Evolutionary conservation across 2,113 vertebrate species (phyloP).

Genomic region (Eclectus roratus): DNA sequence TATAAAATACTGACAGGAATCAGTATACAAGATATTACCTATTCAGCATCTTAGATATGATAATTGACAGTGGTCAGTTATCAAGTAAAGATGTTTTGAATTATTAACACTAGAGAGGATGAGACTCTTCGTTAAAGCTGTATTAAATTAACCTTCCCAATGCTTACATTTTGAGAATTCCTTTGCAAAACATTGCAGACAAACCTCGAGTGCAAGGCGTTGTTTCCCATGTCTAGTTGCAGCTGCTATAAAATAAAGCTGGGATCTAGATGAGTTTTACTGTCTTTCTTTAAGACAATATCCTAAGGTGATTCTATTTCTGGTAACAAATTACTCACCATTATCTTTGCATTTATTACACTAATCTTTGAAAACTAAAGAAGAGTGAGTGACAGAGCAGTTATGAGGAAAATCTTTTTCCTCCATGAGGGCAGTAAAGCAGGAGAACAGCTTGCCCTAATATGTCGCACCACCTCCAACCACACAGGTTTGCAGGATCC

Average conservation of each 20-base stretch:
- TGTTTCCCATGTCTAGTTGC: background rate
- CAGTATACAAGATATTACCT: constrained; percentile 49
- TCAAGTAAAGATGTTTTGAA: constrained; percentile 46
- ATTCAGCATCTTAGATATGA: constrained; percentile 22
- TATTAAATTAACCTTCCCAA: constrained; percentile 35
- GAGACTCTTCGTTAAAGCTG: constrained; percentile 4
- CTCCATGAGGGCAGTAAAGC: background rate
- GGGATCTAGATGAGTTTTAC: background rate
- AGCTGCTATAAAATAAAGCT: background rate
- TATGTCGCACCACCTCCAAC: accelerated
- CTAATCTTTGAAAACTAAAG: background rate
- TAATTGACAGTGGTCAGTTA: constrained; percentile 57
- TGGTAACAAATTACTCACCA: background rate
- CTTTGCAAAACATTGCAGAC: background rate
- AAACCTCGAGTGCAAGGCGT: background rate
- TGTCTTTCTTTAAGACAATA: background rate
- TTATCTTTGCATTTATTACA: background rate
- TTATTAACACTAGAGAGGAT: constrained; percentile 10
- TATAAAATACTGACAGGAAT: constrained; percentile 59
- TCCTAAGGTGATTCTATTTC: background rate
- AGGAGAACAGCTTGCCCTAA: background rate
- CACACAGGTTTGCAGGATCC: background rate
- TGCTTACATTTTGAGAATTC: background rate
- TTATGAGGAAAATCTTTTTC: background rate
- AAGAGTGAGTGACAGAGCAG: background rate